Evolutionary conservation across 2,113 vertebrate genomes (phyloP).

Genomic region (Nipponia nippon): DNA sequence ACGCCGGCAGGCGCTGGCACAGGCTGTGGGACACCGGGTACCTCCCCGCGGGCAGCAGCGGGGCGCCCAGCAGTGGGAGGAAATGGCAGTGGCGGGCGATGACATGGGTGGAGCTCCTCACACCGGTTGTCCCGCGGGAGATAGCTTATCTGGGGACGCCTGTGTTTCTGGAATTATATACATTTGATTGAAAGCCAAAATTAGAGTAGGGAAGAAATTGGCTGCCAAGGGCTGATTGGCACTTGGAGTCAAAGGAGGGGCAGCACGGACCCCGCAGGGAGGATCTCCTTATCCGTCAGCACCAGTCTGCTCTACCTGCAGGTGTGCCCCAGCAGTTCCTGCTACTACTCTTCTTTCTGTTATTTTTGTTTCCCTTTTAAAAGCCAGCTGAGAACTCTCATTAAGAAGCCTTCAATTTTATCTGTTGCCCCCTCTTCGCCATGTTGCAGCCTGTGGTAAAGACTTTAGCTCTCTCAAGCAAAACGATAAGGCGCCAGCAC

Average conservation of each 20-base stretch:
- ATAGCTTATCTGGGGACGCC: conserved; percentile 72
- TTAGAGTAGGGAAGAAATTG: conserved; percentile 1
- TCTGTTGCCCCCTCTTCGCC: neutral
- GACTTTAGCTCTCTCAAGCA: neutral
- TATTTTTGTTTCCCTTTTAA: conserved; percentile 5
- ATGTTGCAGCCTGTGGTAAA: neutral
- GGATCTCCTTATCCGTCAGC: neutral
- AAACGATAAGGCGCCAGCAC: neutral
- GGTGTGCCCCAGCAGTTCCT: neutral
- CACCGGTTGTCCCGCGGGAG: conserved; percentile 66
- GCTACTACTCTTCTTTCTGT: neutral
- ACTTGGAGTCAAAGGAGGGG: neutral
- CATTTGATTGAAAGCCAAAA: conserved; percentile 57
- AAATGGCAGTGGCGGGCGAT: neutral
- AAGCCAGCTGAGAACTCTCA: neutral
- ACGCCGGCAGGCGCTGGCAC: fast-evolving
- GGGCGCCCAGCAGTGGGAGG: neutral
- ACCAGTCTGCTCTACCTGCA: neutral
- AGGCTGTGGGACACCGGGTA: fast-evolving
- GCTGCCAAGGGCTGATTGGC: conserved; percentile 25
- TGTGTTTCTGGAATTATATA: conserved; percentile 66
- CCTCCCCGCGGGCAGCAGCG: neutral
- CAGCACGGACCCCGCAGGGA: neutral
- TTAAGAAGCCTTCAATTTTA: neutral
- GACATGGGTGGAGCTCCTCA: conserved; percentile 18